Conservation (phyloP, 2,113 vertebrate genomes). For the Pseudopipra pipra region DNA sequence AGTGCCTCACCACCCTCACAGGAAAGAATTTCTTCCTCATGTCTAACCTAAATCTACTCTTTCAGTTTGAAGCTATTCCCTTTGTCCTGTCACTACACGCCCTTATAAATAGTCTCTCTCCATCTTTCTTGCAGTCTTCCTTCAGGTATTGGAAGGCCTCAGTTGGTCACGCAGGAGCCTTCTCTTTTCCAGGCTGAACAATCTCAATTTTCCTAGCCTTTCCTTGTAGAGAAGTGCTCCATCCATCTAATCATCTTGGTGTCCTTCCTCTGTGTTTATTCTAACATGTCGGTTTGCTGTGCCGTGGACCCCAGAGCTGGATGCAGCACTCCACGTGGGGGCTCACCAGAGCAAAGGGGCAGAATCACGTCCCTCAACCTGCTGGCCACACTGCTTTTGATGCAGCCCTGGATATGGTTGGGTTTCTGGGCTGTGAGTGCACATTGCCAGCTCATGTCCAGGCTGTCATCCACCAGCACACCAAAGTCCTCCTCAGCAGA, state of each 20-base stretch:
- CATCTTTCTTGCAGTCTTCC: background rate
- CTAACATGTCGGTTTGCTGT: rapidly evolving
- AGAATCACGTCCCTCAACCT: no score
- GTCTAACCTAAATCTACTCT: background rate
- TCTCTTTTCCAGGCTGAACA: background rate
- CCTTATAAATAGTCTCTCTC: background rate
- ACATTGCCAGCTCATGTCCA: no score
- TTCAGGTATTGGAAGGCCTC: background rate
- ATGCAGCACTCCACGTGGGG: no score
- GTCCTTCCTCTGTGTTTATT: background rate
- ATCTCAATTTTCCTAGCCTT: no score
- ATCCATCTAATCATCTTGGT: background rate
- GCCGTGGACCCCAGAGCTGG: no score
- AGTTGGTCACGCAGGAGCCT: background rate
- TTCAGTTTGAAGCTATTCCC: background rate
- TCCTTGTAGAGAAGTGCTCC: no score
- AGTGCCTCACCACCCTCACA: background rate
- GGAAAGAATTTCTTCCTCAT: background rate
- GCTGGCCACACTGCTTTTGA: no score
- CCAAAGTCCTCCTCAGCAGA: no score
- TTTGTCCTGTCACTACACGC: background rate
- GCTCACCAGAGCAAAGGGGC: no score
- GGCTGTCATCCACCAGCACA: no score
- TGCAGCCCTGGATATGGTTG: no score
- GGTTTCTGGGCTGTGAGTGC: no score